These are phyloP conservation scores for Hedya salicella DNA, from an alignment of 2,888 invertebrate species.

Conservation along the genomic window DNA sequence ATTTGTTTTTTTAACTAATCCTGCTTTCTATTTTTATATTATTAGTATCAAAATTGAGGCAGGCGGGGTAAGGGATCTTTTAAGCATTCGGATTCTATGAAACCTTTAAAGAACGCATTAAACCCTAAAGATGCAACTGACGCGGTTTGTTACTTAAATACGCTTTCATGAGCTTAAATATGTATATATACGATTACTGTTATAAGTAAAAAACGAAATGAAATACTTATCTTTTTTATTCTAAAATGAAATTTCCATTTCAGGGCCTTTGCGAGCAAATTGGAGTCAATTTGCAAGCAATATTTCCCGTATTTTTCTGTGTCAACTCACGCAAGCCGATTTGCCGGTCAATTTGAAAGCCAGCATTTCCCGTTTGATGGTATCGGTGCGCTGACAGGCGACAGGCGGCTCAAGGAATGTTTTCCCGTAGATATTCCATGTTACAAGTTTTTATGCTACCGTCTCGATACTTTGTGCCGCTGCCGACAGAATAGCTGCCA, in stretches of 20 bases:
- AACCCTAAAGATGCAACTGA: too few relatives aligned
- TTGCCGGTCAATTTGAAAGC: constrained; percentile 41
- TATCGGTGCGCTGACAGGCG: constrained; percentile 40
- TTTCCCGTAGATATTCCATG: constrained; percentile 40
- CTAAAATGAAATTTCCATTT: constrained; percentile 10
- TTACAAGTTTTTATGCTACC: constrained; percentile 39
- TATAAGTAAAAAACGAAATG: background rate
- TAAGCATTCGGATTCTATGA: too few relatives aligned
- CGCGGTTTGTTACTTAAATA: too few relatives aligned
- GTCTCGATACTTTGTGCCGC: constrained; percentile 36
- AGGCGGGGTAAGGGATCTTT: too few relatives aligned
- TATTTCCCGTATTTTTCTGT: constrained; percentile 31
- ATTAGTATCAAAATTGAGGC: too few relatives aligned
- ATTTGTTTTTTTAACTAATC: too few relatives aligned
- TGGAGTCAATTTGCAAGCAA: constrained; percentile 29
- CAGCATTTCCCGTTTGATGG: constrained; percentile 38
- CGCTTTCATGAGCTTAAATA: too few relatives aligned
- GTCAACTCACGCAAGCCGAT: constrained; percentile 38
- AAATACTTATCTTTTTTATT: constrained; percentile 1
- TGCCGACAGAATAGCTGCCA: constrained; percentile 31
- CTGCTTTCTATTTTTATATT: too few relatives aligned
- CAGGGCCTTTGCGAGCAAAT: constrained; percentile 5
- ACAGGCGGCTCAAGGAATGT: constrained; percentile 39
- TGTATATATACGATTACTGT: too few relatives aligned
- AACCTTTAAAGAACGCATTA: too few relatives aligned